These are phyloP conservation scores for Zygaena filipendulae DNA, from an alignment of 2,888 invertebrate genomes.

Conservation along the genomic window DNA sequence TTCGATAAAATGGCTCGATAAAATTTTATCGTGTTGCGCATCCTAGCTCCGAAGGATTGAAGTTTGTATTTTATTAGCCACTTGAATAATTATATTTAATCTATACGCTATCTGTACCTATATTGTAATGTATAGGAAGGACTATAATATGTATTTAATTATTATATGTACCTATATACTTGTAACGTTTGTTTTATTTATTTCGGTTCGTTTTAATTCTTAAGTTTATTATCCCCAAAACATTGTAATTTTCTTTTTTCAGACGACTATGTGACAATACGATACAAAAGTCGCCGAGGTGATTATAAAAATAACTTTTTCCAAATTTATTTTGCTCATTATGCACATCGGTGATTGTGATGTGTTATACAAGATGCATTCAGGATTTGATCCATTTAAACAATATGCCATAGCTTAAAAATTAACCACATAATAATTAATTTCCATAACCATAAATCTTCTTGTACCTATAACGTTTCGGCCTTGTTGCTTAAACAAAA, in stretches of 20 bases:
- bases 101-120: too few species aligned
- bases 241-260: conserved; percentile 64
- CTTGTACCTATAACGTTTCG: too few species aligned
- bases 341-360: conserved; percentile 36
- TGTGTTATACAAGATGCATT: conserved; percentile 22
- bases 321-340: conserved; percentile 26
- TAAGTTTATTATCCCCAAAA: conserved; percentile 19
- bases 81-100: too few species aligned
- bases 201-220: too few species aligned
- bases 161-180: neutral
- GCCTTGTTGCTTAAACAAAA: too few species aligned
- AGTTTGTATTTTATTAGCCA: too few species aligned
- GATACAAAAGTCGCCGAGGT: conserved; percentile 93
- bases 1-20: too few species aligned
- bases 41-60: too few species aligned
- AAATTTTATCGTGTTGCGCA: too few species aligned
- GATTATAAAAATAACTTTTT: conserved; percentile 60
- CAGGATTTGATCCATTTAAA: conserved; percentile 13
- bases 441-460: too few species aligned
- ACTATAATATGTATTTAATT: conserved; percentile 1
- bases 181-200: too few species aligned
- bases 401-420: neutral
- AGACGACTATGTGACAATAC: conserved; percentile 93
- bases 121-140: too few species aligned
- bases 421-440: neutral